These are phyloP conservation scores for Unio delphinus DNA, from an alignment of 2,888 invertebrate species.

Conservation along the genomic window DNA sequence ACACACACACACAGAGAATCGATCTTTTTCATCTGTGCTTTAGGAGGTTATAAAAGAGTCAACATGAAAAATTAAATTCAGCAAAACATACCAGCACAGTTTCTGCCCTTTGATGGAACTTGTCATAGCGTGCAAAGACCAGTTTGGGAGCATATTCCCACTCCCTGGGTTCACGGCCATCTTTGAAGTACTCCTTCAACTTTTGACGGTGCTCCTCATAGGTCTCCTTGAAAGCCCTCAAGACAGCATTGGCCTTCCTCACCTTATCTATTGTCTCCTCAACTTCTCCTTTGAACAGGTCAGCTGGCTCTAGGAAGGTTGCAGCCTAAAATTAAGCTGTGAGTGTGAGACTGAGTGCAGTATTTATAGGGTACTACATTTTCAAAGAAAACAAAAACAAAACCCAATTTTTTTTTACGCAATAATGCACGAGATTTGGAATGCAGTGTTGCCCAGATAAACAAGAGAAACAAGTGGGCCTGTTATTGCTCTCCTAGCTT, in stretches of 20 bases:
- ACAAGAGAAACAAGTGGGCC: too few species aligned
- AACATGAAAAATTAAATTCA: neutral
- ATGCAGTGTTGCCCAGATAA: too few species aligned
- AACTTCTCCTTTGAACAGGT: slow-evolving; percentile 94
- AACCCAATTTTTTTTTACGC: too few species aligned
- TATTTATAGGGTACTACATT: neutral
- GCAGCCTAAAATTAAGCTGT: slow-evolving; percentile 79
- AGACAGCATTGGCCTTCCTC: slow-evolving; percentile 61
- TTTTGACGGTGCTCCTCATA: slow-evolving; percentile 69
- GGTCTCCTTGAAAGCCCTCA: slow-evolving; percentile 63
- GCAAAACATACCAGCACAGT: slow-evolving; percentile 62
- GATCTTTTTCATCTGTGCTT: too few species aligned
- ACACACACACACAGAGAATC: too few species aligned
- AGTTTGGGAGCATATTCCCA: slow-evolving; percentile 72
- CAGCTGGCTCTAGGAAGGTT: slow-evolving; percentile 89
- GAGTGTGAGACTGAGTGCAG: neutral
- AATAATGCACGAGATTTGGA: too few species aligned
- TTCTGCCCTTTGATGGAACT: slow-evolving; percentile 67
- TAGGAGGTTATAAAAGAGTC: too few species aligned
- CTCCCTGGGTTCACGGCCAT: slow-evolving; percentile 58
- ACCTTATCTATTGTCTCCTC: slow-evolving; percentile 92
- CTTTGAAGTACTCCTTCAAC: slow-evolving; percentile 69
- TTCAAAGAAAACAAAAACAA: neutral
- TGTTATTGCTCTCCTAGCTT: too few species aligned
- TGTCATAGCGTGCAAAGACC: slow-evolving; percentile 70